Evolutionary conservation across 2,113 vertebrate species (phyloP).

Genomic region (Calypte anna): DNA sequence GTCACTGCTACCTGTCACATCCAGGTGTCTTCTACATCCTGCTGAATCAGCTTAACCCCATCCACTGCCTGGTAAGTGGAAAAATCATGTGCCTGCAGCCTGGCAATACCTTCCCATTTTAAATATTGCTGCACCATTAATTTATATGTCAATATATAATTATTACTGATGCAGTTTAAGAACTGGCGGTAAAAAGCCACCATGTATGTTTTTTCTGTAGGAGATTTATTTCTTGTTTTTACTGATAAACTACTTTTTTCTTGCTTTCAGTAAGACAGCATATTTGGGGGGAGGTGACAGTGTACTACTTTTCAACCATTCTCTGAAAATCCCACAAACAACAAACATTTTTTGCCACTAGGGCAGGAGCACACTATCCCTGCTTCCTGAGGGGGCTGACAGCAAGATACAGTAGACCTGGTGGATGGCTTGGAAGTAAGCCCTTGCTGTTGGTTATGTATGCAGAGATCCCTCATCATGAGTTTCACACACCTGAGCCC

Average conservation of each 20-base stretch:
- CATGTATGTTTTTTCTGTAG: neutral
- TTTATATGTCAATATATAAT: neutral
- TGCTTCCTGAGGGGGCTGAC: too few relatives aligned
- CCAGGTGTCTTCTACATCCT: neutral
- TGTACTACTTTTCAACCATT: neutral
- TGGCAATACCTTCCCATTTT: accelerated
- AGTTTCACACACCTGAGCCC: too few relatives aligned
- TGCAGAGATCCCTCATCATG: too few relatives aligned
- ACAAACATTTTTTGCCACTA: neutral
- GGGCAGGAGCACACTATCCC: too few relatives aligned
- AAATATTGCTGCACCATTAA: neutral
- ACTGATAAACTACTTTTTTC: neutral
- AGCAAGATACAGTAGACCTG: too few relatives aligned
- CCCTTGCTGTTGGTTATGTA: too few relatives aligned
- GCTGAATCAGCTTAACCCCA: neutral
- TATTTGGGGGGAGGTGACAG: neutral
- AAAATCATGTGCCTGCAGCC: neutral
- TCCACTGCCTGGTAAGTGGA: neutral
- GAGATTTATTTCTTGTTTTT: neutral
- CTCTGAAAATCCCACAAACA: neutral
- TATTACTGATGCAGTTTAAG: neutral
- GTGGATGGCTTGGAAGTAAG: too few relatives aligned
- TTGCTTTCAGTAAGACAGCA: neutral
- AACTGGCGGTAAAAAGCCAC: neutral
- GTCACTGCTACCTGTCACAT: too few relatives aligned